Conservation (phyloP, 1,140 invertebrate species). For the Gryon sp. region DNA sequence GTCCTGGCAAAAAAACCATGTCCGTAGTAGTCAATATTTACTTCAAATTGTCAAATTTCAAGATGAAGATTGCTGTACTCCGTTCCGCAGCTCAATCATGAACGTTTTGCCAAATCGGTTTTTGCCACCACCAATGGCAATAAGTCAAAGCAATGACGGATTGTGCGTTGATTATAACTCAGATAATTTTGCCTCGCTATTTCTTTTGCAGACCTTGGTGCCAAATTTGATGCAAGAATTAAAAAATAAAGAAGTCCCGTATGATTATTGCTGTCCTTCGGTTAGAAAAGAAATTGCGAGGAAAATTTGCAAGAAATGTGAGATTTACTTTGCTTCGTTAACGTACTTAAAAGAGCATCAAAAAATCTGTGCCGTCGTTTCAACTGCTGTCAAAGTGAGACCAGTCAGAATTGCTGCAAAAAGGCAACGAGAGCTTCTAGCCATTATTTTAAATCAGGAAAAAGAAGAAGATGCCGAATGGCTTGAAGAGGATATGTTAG, state of each 20-base stretch:
- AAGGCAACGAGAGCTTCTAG: not conserved
- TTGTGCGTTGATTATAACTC: constrained; percentile 2
- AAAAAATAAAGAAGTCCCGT: constrained; percentile 7
- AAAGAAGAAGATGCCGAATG: constrained; percentile 6
- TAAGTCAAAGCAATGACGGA: constrained; percentile 8
- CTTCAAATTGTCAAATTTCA: constrained; percentile 24
- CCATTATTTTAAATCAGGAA: not conserved
- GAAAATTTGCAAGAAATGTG: constrained; percentile 11
- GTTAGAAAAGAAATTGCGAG: not conserved
- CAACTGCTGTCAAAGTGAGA: not conserved
- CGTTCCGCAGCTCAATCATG: not conserved
- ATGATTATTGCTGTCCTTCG: constrained; percentile 20
- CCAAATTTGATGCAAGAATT: not conserved
- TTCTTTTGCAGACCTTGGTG: constrained; percentile 18
- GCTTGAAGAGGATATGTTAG: constrained; percentile 5
- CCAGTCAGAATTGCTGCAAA: not conserved
- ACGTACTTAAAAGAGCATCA: constrained; percentile 11
- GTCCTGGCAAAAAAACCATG: constrained; percentile 5
- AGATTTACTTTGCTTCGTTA: constrained; percentile 12
- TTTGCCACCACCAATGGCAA: constrained; percentile 8
- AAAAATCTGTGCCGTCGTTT: not conserved
- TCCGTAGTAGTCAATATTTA: constrained; percentile 24
- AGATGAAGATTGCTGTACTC: constrained; percentile 14
- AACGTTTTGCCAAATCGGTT: constrained; percentile 18
- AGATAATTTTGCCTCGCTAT: constrained; percentile 16